These are phyloP conservation scores for Cephalotes varians DNA, from an alignment of 2,888 invertebrate genomes.

Conservation along the genomic window DNA sequence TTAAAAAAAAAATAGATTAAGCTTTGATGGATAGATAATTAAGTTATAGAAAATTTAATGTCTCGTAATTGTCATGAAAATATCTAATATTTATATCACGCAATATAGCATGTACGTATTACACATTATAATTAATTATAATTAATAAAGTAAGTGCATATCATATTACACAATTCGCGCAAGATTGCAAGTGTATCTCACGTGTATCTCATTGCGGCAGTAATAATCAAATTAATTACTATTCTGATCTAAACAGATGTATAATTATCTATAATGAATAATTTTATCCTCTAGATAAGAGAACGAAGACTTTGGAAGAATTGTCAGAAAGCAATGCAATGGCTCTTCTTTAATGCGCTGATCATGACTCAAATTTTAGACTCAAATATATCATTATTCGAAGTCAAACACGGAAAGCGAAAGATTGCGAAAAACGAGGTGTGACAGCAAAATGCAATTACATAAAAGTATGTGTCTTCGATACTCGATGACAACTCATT, in stretches of 20 bases:
- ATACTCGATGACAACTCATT: slow-evolving; percentile 56
- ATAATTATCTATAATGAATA: slow-evolving; percentile 15
- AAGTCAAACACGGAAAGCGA: not conserved
- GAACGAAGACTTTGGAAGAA: not conserved
- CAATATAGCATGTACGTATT: not conserved
- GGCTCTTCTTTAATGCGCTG: slow-evolving; percentile 10
- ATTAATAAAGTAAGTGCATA: slow-evolving; percentile 1
- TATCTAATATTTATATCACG: not conserved
- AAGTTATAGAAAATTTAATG: not conserved
- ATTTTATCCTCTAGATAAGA: slow-evolving; percentile 24
- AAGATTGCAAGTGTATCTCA: not conserved
- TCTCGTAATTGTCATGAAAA: not conserved
- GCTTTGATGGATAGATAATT: too few relatives aligned
- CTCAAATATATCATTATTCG: slow-evolving; percentile 5
- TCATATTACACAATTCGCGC: not conserved
- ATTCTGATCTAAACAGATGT: not conserved
- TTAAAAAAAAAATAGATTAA: not conserved
- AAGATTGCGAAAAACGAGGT: slow-evolving; percentile 57
- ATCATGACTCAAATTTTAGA: slow-evolving; percentile 71
- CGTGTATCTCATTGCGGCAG: too few relatives aligned
- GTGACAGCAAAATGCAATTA: slow-evolving; percentile 80
- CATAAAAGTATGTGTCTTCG: slow-evolving; percentile 75
- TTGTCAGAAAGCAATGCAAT: not conserved
- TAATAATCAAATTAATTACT: slow-evolving; percentile 14
- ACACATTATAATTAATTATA: not conserved